Base-by-base conservation (phyloP, 2,797 vertebrate genomes). In the Bradypodion pumilum region DNA sequence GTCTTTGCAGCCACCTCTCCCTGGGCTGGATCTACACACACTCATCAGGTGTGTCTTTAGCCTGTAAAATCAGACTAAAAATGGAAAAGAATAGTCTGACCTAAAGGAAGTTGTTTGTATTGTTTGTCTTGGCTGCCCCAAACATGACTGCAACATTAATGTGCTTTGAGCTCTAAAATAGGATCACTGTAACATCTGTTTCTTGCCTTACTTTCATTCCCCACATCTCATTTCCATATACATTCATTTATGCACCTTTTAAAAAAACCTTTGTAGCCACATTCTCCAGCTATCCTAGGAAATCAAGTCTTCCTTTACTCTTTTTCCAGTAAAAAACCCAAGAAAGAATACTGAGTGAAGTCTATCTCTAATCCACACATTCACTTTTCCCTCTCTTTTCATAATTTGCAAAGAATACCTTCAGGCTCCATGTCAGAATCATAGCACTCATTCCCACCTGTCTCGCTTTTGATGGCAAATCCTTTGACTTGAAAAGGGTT, bases 381-480 rank as follows among this genome's bases (percentile, higher is more conserved):
- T 59, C 32, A 37, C 19, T 75, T 75, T 56, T 56, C 15, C n/a
- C 49, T 16, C 21, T 7, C 49, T 75, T 59, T 56, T 25, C 49
- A 13, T 75, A 75, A 75, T 46, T 73, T 72, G 44, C 2, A 4
- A 75, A 35, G 74, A 10, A 75, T n/a, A 32, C 46, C 69, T 21
- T 21, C 44, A 56, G n/a, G 32, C 74, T 75, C 74, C 52, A 9
- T 75, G 74, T 56, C 32, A 59, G 15, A 74, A 52, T 56, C 29
- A 46, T 74, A 74, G 15, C 49, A 75, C n/a, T 52, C 49, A 21
- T 19, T 75, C n/a, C 56, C 32, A 75, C 49, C 32, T 59, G 49
- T 52, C 49, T 75, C 35, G 49, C 74, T 75, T 75, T 75, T 75
- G 35, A 74, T 75, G 49, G 56, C 56, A 75, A 56, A 56, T 37